Base-by-base conservation (phyloP, 2,797 vertebrate genomes). In the Spondyliosoma cantharus region DNA sequence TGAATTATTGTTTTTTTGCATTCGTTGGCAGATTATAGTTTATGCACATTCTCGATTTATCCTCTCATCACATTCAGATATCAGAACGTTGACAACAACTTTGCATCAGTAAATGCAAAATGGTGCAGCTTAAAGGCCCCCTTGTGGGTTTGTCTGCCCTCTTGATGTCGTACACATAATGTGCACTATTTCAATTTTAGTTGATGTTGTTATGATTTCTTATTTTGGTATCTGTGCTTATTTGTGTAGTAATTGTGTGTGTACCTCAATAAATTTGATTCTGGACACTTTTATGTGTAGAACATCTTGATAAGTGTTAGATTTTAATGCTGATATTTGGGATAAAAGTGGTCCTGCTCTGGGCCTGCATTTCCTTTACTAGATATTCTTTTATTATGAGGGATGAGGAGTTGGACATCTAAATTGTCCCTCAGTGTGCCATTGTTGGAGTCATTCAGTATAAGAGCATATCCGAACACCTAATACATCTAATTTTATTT, bases 261-360 rank as follows among this genome's bases (percentile, higher is more conserved):
- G 75, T 69, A 52, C 16, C 78, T 83, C 27, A 66, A 46, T 48
- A 24, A 52, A 12, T 67, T 79, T 80, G 42, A 68, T 67, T 58
- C 49, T 37, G 54, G 32, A 60, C 11, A 15, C 5, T 29, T 72
- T 42, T 50, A 32, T 56, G 4, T n/a, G 20, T 24, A 14, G n/a
- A 81, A 19, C 22, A 58, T 54, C 52, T 60, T 2, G 6, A 74
- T 53, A 67, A 58, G 43, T 63, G 54, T 25, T 42, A 37, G 43
- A 60, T 63, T 61, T 62, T 27, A 29, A 65, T 56, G 62, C 70
- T 77, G 27, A 72, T 76, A 78, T 60, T 73, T 27, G 45, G 6
- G 25, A 59, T 63, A 24, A 56, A 67, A 50, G 67, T 49, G 17
- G 29, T 32, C 43, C 20, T 45, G 17, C 77, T 60, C 20, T 19